Conservation (phyloP, 1,140 invertebrate species). For the Acromyrmex heyeri region DNA sequence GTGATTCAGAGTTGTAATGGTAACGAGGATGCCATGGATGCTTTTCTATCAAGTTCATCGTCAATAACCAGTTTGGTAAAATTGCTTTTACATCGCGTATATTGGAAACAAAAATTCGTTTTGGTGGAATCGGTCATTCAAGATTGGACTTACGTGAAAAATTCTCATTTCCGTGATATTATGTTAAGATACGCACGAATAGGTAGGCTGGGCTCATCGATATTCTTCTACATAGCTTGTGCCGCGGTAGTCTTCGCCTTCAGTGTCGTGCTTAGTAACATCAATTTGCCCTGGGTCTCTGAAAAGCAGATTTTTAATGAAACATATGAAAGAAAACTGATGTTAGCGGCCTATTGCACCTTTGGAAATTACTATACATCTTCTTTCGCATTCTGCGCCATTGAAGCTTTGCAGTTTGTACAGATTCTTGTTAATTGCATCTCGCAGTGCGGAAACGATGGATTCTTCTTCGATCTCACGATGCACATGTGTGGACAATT, state of each 20-base stretch:
- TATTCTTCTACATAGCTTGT: slow-evolving; percentile 16
- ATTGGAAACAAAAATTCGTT: slow-evolving; percentile 29
- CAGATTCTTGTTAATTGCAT: slow-evolving; percentile 41
- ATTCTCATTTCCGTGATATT: neutral
- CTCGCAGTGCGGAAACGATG: slow-evolving; percentile 64
- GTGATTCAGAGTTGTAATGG: slow-evolving; percentile 58
- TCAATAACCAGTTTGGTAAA: slow-evolving; percentile 55
- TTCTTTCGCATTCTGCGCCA: neutral
- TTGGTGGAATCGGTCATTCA: slow-evolving; percentile 23
- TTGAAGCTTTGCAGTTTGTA: slow-evolving; percentile 27
- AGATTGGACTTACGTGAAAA: slow-evolving; percentile 18
- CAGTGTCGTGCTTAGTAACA: neutral
- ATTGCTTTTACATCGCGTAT: slow-evolving; percentile 14
- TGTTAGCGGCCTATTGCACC: slow-evolving; percentile 35
- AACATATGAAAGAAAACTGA: neutral
- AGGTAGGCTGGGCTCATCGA: slow-evolving; percentile 8
- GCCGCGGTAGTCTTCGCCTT: neutral
- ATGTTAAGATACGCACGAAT: slow-evolving; percentile 34
- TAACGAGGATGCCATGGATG: slow-evolving; percentile 46
- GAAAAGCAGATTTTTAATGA: slow-evolving; percentile 12
- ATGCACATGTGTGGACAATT: slow-evolving; percentile 63
- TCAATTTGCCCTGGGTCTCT: neutral
- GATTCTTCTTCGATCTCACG: slow-evolving; percentile 64
- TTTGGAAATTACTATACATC: slow-evolving; percentile 31
- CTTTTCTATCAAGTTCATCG: slow-evolving; percentile 50